A percentile compares a stretch with the other conserved stretches of the same genome.
Conservation (phyloP, 2,113 vertebrate species). For the Chamaea fasciata region DNA sequence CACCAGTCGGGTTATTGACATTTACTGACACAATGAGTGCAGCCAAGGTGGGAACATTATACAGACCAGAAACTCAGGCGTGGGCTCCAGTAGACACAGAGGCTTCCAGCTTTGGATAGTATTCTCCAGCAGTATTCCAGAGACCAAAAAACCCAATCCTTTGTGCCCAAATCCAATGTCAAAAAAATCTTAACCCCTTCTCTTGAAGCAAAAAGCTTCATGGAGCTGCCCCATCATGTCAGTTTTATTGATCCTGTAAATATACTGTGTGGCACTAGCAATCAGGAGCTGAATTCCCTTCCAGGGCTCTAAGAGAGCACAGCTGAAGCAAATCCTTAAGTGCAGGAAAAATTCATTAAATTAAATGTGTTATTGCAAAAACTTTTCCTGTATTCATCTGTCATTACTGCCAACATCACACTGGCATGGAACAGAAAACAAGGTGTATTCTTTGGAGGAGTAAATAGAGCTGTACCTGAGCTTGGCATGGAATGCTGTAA, state of each 20-base stretch:
- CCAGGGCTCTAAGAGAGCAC: background rate
- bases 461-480: background rate
- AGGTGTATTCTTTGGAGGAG: background rate
- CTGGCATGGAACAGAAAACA: background rate
- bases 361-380: background rate
- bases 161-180: background rate
- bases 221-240: background rate
- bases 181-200: background rate
- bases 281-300: background rate
- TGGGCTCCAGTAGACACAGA: background rate
- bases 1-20: background rate
- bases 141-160: background rate
- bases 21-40: accelerated
- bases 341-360: background rate
- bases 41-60: background rate
- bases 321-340: background rate
- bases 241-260: background rate
- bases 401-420: background rate
- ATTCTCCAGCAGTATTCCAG: background rate
- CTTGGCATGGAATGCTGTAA: background rate
- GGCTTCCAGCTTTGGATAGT: background rate
- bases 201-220: background rate
- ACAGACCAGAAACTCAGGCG: background rate
- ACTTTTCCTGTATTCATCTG: background rate
- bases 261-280: background rate